Evolutionary conservation across 2,888 invertebrate genomes (phyloP).

Genomic region (Schrankia costaestrigalis): DNA sequence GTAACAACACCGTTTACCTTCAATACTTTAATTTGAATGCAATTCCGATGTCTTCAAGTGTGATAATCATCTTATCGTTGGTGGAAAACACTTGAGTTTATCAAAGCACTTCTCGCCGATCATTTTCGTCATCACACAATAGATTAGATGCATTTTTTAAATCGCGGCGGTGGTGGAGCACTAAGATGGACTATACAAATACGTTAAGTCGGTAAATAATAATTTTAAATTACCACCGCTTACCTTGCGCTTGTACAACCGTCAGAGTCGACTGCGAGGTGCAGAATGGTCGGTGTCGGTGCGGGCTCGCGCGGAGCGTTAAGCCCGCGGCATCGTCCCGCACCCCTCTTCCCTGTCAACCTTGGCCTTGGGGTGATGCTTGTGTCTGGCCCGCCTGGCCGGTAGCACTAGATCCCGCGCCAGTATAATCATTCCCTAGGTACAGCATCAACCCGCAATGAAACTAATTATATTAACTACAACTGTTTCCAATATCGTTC

Average conservation of each 20-base stretch:
- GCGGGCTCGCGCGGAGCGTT: constrained; percentile 75
- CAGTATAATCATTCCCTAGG: too few relatives aligned
- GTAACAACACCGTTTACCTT: constrained; percentile 58
- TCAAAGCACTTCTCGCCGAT: constrained; percentile 63
- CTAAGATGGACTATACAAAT: constrained; percentile 31
- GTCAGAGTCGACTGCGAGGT: constrained; percentile 80
- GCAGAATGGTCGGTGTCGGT: constrained; percentile 75
- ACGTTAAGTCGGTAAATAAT: constrained; percentile 46
- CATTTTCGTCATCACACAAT: constrained; percentile 58
- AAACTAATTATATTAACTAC: too few relatives aligned
- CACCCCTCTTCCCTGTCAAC: constrained; percentile 73
- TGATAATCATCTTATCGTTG: constrained; percentile 57
- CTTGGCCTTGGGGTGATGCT: constrained; percentile 75
- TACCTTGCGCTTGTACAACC: constrained; percentile 80
- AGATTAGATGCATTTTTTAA: constrained; percentile 44
- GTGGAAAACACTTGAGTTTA: constrained; percentile 62
- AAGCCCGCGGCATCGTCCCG: constrained; percentile 68
- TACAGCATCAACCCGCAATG: too few relatives aligned
- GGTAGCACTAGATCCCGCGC: constrained; percentile 48
- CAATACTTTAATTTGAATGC: constrained; percentile 59
- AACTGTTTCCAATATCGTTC: too few relatives aligned
- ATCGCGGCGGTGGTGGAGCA: constrained; percentile 41
- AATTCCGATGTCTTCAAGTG: constrained; percentile 44
- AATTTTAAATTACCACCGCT: constrained; percentile 67
- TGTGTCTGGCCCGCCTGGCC: constrained; percentile 38